Base-by-base conservation (phyloP, 2,797 vertebrate species). In the Setipinna tenuifilis region DNA sequence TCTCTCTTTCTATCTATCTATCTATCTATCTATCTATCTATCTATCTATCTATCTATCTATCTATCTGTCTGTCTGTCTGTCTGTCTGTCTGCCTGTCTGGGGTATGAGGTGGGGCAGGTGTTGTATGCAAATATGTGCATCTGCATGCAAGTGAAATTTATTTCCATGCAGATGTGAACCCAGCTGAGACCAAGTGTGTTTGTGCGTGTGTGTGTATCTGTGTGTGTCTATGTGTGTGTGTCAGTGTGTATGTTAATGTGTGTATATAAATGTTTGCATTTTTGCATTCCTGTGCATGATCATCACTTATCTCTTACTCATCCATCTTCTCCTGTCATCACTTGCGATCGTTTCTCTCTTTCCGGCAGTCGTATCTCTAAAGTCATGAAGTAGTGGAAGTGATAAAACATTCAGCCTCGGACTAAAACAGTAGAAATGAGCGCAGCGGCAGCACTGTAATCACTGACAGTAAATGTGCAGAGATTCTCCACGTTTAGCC, bases 191-290 rank as follows among this genome's bases (percentile, higher is more conserved):
- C 0, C 35, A 10, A 44, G 17, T 44, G 71, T 44, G 71, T 3
- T 3, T 68, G 23, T 81, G 80, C 48, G 31, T 81, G 81, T 82
- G 41, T 82, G 81, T 82, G 41, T 82, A 46, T 61, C 31, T 83
- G 57, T 61, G 82, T 61, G 83, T 46, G 82, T 83, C 17, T 41
- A 31, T 83, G 82, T 82, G 46, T 54, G 23, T 54, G 23, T 54
- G 81, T 82, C 48, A 58, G 50, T 82, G 50, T 68, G 83, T 14
- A 31, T 23, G 21, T 25, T n/a, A 3, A 21, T 25, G 61, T 65
- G n/a, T 12, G 23, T 71, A 16, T 19, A 41, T 78, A n/a, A 50
- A 50, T 84, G 83, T 84, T 44, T 84, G 61, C 11, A 31, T 71
- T 41, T 48, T 21, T 71, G 65, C 65, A 31, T 75, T 23, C 41